Base-by-base conservation (phyloP, 2,888 invertebrate genomes). In the Callyntrura sp. region DNA sequence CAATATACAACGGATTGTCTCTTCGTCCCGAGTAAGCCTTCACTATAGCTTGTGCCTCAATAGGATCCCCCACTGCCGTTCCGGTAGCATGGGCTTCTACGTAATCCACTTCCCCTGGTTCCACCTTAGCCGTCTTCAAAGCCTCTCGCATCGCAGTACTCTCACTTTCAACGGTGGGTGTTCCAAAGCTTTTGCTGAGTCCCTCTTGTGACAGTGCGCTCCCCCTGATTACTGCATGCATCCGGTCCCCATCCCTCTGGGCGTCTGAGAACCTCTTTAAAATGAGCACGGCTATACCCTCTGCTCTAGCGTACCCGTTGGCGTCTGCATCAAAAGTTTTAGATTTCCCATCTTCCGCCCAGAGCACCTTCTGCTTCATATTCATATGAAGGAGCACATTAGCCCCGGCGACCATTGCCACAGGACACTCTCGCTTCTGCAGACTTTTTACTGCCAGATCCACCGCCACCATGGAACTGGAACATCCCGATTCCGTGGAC, bases 161-260 rank as follows among this genome's bases (percentile, higher is more conserved):
- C 65, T 91, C 90, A n/a, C 90, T 60, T 0, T 84, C 78, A 0
- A 81, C 78, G 1, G 88, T 91, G 0, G 92, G 92, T 2, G 92
- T 87, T 1, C 94, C 94, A 43, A 94, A 92, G 14, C 94, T 94
- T 14, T 92, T 93, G 45, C 94, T 93, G 23, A 93, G 79, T 3
- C 94, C 94, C 57, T 94, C 94, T 86, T 94, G 94, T 76, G 94
- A 94, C 2, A 94, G 92, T n/a, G 93, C 94, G 0, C 93, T 93
- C 0, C 93, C 93, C 12, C 92, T 85, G 20, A 91, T 78, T 8
- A 91, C n/a, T 8, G 73, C 88, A 23, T 84, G 70, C n/a, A 92
- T 79, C 0, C 25, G 78, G 20, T 92, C 88, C 3, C 86, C 90
- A 23, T 91, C 88, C n/a, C 76, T 25, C 0, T 82, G 60, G n/a